Evolutionary conservation across 2,888 invertebrate genomes (phyloP).

Genomic region (Hydriomena furcata): DNA sequence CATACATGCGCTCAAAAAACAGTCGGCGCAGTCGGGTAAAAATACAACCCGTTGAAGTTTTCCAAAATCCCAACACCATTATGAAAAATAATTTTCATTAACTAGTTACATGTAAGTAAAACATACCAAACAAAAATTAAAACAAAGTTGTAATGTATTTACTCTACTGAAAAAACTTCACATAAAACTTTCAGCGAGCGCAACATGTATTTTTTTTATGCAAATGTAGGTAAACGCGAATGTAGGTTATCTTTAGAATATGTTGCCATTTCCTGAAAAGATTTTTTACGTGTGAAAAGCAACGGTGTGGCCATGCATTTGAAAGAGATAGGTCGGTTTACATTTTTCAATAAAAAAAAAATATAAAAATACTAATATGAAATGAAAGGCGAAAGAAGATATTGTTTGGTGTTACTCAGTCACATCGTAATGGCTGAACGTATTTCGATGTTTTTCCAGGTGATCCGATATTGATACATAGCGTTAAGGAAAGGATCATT

Average conservation of each 20-base stretch:
- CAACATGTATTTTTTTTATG: background rate
- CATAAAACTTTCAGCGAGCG: background rate
- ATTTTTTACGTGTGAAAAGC: constrained; percentile 23
- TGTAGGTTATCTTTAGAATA: constrained; percentile 34
- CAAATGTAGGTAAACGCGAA: constrained; percentile 16
- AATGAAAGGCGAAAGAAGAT: too few relatives aligned
- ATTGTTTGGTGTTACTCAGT: too few relatives aligned
- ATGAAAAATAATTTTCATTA: background rate
- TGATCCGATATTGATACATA: too few relatives aligned
- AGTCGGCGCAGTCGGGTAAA: too few relatives aligned
- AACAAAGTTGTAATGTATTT: background rate
- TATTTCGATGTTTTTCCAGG: too few relatives aligned
- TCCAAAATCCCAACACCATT: too few relatives aligned
- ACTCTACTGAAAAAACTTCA: background rate
- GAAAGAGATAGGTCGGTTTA: background rate
- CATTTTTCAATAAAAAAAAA: too few relatives aligned
- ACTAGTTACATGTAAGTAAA: background rate
- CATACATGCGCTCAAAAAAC: too few relatives aligned
- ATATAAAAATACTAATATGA: too few relatives aligned
- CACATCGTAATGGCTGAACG: too few relatives aligned
- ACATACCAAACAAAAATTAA: background rate
- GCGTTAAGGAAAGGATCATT: too few relatives aligned
- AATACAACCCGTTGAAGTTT: too few relatives aligned
- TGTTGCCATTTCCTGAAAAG: constrained; percentile 26
- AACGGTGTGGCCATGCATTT: constrained; percentile 12